Evolutionary conservation across 2,888 invertebrate genomes (phyloP), one percentile per base, ranked within the genome.

Genomic region (Cantharis flavilabris): DNA sequence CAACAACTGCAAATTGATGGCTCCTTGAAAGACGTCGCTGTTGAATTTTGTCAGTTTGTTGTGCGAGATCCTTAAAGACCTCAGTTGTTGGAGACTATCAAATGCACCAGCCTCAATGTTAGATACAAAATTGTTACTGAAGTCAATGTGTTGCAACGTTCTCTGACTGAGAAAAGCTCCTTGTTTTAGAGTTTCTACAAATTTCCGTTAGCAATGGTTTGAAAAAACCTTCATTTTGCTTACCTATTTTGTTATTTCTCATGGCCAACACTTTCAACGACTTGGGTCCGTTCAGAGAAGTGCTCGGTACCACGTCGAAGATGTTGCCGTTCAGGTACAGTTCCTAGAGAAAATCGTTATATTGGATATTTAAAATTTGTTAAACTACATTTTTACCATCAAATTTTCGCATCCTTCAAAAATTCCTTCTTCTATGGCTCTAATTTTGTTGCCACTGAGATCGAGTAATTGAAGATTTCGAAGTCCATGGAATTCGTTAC

Each of bases 371-470:
- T 16, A 10, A n/a, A 33, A 70, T 30, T 20, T 13, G 14, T 10
- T 14, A 14, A 9, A 14, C 28, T 30, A 20, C 9, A 63, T 18
- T 16, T 70, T 86, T 86, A 94, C 94, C 91, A 93, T 91, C 10
- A 97, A 89, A 81, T 93, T 92, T 72, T 91, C 90, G 84, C 97
- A 96, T 2, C 96, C 96, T 88, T 96, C 95, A 26, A 97, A 90
- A 72, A 97, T 92, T 0, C 96, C 96, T 84, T 96, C 96, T 85
- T 97, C 97, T 73, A 97, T 90, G 0, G 94, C 94, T 84, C 94
- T 92, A 72, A 97, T 93, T 78, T 91, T 92, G 85, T 97, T 97
- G 9, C 94, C 93, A 72, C 94, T 94, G 65, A 97, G 89, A 86
- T 97, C 96, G 75, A 97, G 88, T 62, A 94, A 88, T 84, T 92